Base-by-base conservation (phyloP, 2,888 invertebrate genomes). In the Aphodius sticticus region DNA sequence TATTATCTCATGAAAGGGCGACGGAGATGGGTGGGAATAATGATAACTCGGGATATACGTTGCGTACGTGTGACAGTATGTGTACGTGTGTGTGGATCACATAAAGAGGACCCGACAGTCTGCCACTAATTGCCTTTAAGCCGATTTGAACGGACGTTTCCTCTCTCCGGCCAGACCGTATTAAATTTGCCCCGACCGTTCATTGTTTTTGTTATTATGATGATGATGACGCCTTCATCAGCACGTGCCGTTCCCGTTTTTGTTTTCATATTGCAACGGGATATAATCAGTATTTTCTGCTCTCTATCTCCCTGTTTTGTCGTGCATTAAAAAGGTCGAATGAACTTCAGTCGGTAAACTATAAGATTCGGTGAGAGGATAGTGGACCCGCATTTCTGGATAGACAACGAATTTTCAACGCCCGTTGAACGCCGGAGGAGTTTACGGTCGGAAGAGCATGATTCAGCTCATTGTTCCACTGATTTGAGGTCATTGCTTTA, bases 51-150 rank as follows among this genome's bases (percentile, higher is more conserved):
- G 76, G 78, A 78, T 53, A 53, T 53, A 53, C 53, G 53, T 53
- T 53, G 53, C 53, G 53, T 53, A 53, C 53, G 53, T 53, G 53
- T 53, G 53, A 53, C 53, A 53, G 53, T 53, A 53, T 53, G 53
- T 53, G 53, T 53, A 70, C 70, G 76, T 76, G 80, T 80, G 78
- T 78, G 80, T 78, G 80, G 53, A 78, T 80, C 80, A 80, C 78
- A 53, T 53, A 53, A 78, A 80, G 76, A 80, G 80, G 16, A 53
- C 70, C 78, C 80, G 78, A 69, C 79, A 77, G 80, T 80, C 80
- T 80, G 80, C 78, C 79, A 80, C 81, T 83, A 83, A 83, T 83
- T 83, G 83, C 80, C 78, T 78, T 79, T 83, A 83, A 83, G 83
- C 82, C 82, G 83, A 83, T 83, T 83, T 83, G 75, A 78, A 78